Conservation (phyloP, 2,888 invertebrate species). For the Tineola bisselliella region DNA sequence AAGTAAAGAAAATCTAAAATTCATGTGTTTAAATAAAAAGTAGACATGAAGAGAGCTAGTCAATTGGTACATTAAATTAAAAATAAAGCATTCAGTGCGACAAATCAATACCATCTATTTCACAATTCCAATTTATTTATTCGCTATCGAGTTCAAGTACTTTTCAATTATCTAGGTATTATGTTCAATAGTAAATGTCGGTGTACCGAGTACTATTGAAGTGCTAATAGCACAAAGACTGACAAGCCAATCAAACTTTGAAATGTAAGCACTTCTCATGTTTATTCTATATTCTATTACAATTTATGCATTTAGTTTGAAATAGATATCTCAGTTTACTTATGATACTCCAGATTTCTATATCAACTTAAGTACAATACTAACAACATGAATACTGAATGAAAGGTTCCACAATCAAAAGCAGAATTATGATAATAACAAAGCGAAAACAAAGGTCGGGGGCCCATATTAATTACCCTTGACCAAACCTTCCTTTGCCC, state of each 20-base stretch:
- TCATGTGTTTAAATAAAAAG: not conserved
- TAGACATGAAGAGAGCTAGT: not conserved
- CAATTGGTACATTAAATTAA: not conserved
- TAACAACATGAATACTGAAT: not conserved
- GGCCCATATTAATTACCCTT: constrained; percentile 7
- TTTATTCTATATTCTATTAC: not conserved
- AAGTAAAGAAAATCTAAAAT: not conserved
- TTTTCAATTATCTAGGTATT: constrained; percentile 1
- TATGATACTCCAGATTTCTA: not conserved
- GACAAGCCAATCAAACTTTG: constrained; percentile 2
- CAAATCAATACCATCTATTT: not conserved
- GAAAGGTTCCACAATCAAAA: constrained; percentile 3
- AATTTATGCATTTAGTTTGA: not conserved
- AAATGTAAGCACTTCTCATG: not conserved
- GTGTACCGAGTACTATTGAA: not conserved
- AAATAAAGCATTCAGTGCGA: not conserved
- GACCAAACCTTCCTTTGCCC: constrained; percentile 12
- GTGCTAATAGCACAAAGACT: not conserved
- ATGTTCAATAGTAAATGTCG: not conserved
- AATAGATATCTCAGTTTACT: not conserved
- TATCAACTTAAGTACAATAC: not conserved
- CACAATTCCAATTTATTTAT: not conserved
- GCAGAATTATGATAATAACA: constrained; percentile 8
- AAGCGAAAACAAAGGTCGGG: constrained; percentile 9
- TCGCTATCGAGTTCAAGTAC: not conserved